Conservation (phyloP, 2,797 vertebrate species). For the Cryptoblepharus egeriae region DNA sequence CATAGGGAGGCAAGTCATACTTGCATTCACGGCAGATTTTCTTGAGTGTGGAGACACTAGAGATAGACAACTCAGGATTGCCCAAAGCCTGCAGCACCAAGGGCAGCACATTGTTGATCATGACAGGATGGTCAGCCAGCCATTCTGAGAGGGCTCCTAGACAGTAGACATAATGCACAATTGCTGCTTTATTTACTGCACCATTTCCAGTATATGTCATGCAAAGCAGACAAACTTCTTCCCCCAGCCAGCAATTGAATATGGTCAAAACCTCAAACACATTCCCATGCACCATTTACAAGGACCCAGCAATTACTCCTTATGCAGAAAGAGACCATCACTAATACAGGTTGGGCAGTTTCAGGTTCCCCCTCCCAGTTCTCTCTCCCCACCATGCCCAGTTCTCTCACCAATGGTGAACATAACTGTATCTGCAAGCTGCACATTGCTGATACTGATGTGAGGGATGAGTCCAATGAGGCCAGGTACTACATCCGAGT, state of each 20-base stretch:
- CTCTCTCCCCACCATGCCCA: not conserved
- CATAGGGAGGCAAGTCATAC: slow-evolving; percentile 94
- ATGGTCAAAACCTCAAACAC: not conserved
- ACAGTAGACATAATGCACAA: slow-evolving; percentile 14
- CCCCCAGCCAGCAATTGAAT: not conserved
- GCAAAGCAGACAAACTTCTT: not conserved
- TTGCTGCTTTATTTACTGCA: not conserved
- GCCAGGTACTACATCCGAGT: slow-evolving; percentile 96
- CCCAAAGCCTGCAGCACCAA: slow-evolving; percentile 95
- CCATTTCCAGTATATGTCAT: not conserved
- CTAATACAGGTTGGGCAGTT: not conserved
- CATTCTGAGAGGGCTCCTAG: slow-evolving; percentile 95
- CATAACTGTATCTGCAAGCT: slow-evolving; percentile 97
- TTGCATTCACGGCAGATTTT: slow-evolving; percentile 99
- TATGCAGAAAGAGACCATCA: not conserved
- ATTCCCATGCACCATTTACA: not conserved
- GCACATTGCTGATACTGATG: slow-evolving; percentile 97
- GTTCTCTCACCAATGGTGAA: slow-evolving; percentile 92
- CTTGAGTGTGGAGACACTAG: slow-evolving; percentile 96
- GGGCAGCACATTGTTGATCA: slow-evolving; percentile 96
- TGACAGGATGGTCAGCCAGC: slow-evolving; percentile 97
- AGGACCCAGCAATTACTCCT: not conserved
- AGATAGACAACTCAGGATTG: slow-evolving; percentile 96
- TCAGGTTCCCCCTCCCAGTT: not conserved
- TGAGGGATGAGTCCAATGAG: slow-evolving; percentile 97